A percentile compares a stretch with the other conserved stretches of the same genome.
Conservation (phyloP, 2,888 invertebrate genomes). For the Cyrtodaria siliqua region DNA sequence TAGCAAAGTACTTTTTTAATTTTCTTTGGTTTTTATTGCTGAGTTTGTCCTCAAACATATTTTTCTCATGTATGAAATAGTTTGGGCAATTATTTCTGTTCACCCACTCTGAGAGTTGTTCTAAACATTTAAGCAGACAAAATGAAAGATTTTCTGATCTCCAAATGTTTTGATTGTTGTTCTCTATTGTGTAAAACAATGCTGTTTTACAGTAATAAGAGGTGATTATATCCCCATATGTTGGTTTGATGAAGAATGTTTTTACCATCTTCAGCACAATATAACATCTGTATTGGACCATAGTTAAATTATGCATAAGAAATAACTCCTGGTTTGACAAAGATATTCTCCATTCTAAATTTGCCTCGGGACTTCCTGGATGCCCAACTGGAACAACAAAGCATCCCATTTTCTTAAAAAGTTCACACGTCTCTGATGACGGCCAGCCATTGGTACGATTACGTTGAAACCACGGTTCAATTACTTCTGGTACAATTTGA, state of each 20-base stretch:
- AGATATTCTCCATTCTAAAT: conserved; percentile 38
- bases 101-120: conserved; percentile 2
- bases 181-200: conserved; percentile 12
- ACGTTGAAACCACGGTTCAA: background rate
- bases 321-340: conserved; percentile 23
- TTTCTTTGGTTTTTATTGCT: too few relatives aligned
- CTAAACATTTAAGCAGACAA: background rate
- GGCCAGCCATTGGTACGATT: conserved; percentile 4
- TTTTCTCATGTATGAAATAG: conserved; percentile 15
- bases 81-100: conserved; percentile 15
- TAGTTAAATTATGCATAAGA: conserved; percentile 29
- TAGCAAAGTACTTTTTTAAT: too few relatives aligned
- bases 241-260: conserved; percentile 8
- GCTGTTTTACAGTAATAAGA: conserved; percentile 30
- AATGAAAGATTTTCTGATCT: background rate
- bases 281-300: conserved; percentile 29
- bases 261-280: conserved; percentile 37
- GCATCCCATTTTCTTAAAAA: background rate
- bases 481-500: background rate
- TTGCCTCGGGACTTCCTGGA: conserved; percentile 4
- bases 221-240: conserved; percentile 2
- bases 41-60: conserved; percentile 11
- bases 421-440: background rate
- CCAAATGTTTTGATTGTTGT: background rate
- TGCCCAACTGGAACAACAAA: conserved; percentile 22